Percentiles rank a stretch among this genome's conserved stretches.
Evolutionary conservation across 92 coral and sea anemone species (phyloP).

Genomic region (Heliopora coerulea): DNA sequence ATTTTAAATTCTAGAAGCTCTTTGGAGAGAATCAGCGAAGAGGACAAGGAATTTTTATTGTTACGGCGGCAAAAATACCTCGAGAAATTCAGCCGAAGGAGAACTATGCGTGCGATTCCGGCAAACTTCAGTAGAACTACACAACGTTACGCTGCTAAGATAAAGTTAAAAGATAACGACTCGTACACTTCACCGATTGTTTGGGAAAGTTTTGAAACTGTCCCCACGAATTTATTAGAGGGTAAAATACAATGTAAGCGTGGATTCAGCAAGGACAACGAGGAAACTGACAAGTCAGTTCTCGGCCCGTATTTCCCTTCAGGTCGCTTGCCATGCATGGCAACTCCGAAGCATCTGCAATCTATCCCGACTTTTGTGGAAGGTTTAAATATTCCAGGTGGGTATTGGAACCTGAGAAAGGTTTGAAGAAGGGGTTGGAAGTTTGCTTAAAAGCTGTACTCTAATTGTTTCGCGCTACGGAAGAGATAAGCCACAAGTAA

Average conservation of each 20-base stretch:
- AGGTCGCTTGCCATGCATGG: constrained; percentile 75
- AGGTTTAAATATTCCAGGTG: constrained; percentile 78
- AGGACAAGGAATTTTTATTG: constrained; percentile 52
- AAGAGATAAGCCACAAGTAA: constrained; percentile 8
- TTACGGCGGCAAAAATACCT: constrained; percentile 64
- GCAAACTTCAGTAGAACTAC: constrained; percentile 11
- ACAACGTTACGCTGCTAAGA: neutral
- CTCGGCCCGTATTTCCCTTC: constrained; percentile 93
- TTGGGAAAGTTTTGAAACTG: constrained; percentile 27
- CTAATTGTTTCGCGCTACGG: neutral
- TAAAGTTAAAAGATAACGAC: neutral
- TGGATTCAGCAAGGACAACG: neutral
- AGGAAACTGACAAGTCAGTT: constrained; percentile 8
- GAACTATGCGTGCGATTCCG: constrained; percentile 49
- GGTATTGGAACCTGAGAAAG: constrained; percentile 12
- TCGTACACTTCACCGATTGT: constrained; percentile 3
- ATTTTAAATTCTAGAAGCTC: constrained; percentile 28
- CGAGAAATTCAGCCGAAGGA: constrained; percentile 52
- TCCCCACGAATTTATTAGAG: constrained; percentile 4
- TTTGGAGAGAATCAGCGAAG: constrained; percentile 52
- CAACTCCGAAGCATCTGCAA: constrained; percentile 67
- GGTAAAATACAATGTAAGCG: constrained; percentile 33
- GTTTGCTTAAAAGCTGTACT: neutral
- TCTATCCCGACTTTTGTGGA: constrained; percentile 70
- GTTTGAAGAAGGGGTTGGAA: neutral